These are phyloP conservation scores for Timandra comae DNA, from an alignment of 2,888 invertebrate genomes.

Conservation along the genomic window DNA sequence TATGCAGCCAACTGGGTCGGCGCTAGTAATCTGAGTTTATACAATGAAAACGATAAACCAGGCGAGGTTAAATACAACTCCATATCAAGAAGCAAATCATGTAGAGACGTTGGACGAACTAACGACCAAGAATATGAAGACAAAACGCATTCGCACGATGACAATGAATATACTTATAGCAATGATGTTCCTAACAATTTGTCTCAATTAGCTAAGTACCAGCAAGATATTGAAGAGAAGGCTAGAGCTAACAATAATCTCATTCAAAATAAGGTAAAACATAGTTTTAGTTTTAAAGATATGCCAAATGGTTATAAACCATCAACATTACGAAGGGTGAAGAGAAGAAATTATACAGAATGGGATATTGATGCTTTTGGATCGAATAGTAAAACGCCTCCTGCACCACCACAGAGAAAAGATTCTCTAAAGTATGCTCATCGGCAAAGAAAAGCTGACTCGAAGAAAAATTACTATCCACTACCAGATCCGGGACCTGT, in stretches of 20 bases:
- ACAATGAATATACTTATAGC: slow-evolving; percentile 48
- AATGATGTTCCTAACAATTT: slow-evolving; percentile 57
- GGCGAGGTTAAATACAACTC: slow-evolving; percentile 60
- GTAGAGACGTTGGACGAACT: slow-evolving; percentile 60
- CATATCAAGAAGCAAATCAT: slow-evolving; percentile 70
- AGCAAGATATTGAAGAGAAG: slow-evolving; percentile 76
- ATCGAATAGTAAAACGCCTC: slow-evolving; percentile 53
- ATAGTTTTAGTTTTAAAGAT: slow-evolving; percentile 78
- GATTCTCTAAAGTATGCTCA: slow-evolving; percentile 73
- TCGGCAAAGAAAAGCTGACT: slow-evolving; percentile 65
- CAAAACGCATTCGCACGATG: slow-evolving; percentile 48
- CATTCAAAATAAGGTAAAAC: slow-evolving; percentile 71
- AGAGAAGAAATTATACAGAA: slow-evolving; percentile 73
- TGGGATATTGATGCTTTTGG: slow-evolving; percentile 74
- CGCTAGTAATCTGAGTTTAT: slow-evolving; percentile 75
- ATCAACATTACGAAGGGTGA: slow-evolving; percentile 74
- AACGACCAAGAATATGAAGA: slow-evolving; percentile 46
- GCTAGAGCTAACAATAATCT: slow-evolving; percentile 71
- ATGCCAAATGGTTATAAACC: slow-evolving; percentile 79
- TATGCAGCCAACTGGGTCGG: slow-evolving; percentile 92
- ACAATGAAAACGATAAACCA: slow-evolving; percentile 50
- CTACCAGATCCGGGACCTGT: slow-evolving; percentile 68
- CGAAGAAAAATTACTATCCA: slow-evolving; percentile 59
- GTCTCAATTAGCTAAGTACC: slow-evolving; percentile 79
- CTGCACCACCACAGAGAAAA: slow-evolving; percentile 62